A percentile compares a stretch with the other conserved stretches of the same genome.
Conservation (phyloP, 2,888 invertebrate genomes). For the Zeuzera pyrina region DNA sequence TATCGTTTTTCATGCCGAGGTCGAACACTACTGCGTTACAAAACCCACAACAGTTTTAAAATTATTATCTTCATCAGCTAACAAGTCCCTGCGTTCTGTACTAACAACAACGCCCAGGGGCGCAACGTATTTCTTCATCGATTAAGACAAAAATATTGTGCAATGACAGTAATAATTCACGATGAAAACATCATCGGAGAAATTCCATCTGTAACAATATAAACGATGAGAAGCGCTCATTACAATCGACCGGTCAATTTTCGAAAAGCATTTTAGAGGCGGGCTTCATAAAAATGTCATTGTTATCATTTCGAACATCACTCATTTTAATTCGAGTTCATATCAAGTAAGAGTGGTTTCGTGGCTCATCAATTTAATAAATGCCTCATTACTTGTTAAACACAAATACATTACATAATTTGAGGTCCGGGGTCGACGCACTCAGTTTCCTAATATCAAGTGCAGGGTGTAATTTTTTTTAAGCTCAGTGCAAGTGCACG, state of each 20-base stretch:
- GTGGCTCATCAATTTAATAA: constrained; percentile 49
- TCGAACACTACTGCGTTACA: no score
- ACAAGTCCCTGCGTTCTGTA: constrained; percentile 27
- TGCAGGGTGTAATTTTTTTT: constrained; percentile 42
- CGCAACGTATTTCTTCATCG: constrained; percentile 20
- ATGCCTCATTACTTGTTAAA: constrained; percentile 47
- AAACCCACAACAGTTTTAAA: constrained; percentile 40
- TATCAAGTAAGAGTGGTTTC: constrained; percentile 25
- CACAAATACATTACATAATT: constrained; percentile 31
- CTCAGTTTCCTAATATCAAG: constrained; percentile 36
- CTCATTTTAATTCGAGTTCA: constrained; percentile 47
- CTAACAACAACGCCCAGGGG: constrained; percentile 25
- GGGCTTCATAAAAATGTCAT: constrained; percentile 38
- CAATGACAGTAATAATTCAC: constrained; percentile 25
- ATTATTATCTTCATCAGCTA: constrained; percentile 24
- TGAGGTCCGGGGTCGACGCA: constrained; percentile 34
- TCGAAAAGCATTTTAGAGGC: constrained; percentile 15
- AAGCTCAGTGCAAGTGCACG: constrained; percentile 32
- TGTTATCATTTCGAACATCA: constrained; percentile 46
- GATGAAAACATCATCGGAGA: constrained; percentile 25
- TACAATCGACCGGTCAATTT: constrained; percentile 22
- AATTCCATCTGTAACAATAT: neutral
- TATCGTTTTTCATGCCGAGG: no score
- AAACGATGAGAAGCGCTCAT: constrained; percentile 21
- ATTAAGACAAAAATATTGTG: constrained; percentile 17